Evolutionary conservation across 2,888 invertebrate species (phyloP).

Genomic region (Oegoconia quadripuncta): DNA sequence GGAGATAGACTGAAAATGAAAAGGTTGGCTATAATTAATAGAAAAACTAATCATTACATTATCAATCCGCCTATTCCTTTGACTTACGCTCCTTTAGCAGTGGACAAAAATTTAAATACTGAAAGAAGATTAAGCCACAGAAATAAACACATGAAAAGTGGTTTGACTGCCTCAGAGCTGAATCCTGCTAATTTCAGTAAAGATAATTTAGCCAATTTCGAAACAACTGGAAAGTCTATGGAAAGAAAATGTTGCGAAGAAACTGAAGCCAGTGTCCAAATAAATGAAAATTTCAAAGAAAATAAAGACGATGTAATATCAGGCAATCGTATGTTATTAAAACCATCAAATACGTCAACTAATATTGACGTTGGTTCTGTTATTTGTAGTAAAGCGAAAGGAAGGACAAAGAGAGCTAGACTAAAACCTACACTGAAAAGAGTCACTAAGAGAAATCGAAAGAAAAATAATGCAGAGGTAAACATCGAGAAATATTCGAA

Average conservation of each 20-base stretch:
- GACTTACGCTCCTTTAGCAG: conserved; percentile 38
- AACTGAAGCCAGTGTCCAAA: no score
- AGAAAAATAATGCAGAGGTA: not conserved
- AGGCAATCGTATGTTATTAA: conserved; percentile 39
- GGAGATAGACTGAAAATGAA: conserved; percentile 48
- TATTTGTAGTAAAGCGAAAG: conserved; percentile 13
- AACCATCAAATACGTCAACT: conserved; percentile 43
- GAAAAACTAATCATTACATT: conserved; percentile 38
- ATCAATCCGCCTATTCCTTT: conserved; percentile 46
- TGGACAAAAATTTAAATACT: no score
- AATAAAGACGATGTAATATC: conserved; percentile 26
- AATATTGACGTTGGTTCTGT: no score
- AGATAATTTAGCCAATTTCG: no score
- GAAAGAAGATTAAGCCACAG: no score
- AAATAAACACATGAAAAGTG: no score
- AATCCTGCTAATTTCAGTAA: no score
- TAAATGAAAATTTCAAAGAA: conserved; percentile 34
- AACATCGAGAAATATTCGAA: not conserved
- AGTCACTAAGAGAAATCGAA: not conserved
- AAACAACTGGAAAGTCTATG: no score
- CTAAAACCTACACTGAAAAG: conserved; percentile 14
- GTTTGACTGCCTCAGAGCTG: no score
- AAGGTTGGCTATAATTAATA: conserved; percentile 50
- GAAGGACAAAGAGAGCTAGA: conserved; percentile 23
- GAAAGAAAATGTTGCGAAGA: no score